These are phyloP conservation scores for Drosophila putrida DNA, from an alignment of 2,888 invertebrate genomes.

Conservation along the genomic window DNA sequence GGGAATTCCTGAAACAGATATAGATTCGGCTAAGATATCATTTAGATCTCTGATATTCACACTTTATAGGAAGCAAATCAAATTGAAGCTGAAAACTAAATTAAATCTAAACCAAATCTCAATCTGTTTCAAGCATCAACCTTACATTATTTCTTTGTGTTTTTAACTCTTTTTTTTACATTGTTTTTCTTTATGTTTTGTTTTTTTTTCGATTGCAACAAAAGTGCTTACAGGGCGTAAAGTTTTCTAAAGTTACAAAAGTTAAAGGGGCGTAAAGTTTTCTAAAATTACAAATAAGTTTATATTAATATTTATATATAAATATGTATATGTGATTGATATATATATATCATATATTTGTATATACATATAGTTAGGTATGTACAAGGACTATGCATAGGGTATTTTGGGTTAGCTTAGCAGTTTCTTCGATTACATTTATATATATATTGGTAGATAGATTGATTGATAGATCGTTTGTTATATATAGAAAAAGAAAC, in stretches of 20 bases:
- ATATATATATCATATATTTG: constrained; percentile 21
- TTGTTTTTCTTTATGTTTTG: constrained; percentile 1
- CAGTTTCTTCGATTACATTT: constrained; percentile 10
- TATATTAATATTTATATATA: constrained; percentile 15
- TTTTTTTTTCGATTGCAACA: constrained; percentile 5
- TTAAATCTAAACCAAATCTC: no score
- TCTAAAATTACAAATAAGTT: constrained; percentile 5
- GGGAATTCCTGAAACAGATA: no score
- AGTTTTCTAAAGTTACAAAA: constrained; percentile 3
- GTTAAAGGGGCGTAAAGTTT: constrained; percentile 1
- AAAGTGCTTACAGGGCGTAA: neutral
- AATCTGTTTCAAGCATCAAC: no score
- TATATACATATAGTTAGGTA: constrained; percentile 35
- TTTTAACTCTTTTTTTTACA: no score
- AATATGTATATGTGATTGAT: constrained; percentile 20
- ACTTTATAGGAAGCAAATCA: no score
- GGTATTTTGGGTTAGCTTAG: constrained; percentile 3
- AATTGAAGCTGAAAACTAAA: no score
- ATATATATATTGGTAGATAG: constrained; percentile 6
- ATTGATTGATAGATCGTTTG: constrained; percentile 6
- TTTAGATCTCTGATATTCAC: no score
- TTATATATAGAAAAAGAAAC: constrained; percentile 10
- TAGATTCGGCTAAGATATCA: no score
- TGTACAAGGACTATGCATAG: constrained; percentile 30
- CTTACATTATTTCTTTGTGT: no score